phyloP scores from a whole-genome alignment of 2,888 invertebrate species.

The Pharmacophagus antenor region DNA sequence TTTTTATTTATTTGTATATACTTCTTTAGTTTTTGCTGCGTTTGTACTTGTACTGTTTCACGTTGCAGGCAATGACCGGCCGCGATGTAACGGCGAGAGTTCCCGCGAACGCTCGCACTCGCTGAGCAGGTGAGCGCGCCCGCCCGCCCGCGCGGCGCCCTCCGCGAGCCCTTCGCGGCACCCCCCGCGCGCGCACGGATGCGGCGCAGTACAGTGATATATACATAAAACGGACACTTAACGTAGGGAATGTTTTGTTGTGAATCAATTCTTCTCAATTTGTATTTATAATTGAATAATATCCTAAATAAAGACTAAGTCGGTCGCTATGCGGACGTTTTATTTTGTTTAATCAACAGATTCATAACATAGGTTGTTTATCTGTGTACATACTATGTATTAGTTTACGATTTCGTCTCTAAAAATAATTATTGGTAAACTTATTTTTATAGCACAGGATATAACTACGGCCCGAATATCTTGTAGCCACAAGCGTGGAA shows the following conservation, averaged over 20 bases:
- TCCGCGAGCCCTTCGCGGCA: slow-evolving; percentile 15
- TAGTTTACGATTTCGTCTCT: not conserved
- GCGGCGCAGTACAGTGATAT: slow-evolving; percentile 32
- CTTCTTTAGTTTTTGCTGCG: no score
- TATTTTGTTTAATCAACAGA: slow-evolving; percentile 39
- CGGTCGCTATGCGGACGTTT: slow-evolving; percentile 53
- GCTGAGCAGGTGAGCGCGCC: slow-evolving; percentile 84
- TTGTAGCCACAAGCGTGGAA: no score
- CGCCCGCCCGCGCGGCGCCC: slow-evolving; percentile 14
- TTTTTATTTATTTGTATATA: no score
- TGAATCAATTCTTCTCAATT: slow-evolving; percentile 80
- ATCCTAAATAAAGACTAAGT: slow-evolving; percentile 75
- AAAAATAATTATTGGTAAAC: slow-evolving; percentile 1
- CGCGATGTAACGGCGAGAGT: slow-evolving; percentile 62
- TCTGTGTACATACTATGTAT: not conserved
- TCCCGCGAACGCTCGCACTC: slow-evolving; percentile 81
- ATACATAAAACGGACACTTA: slow-evolving; percentile 32
- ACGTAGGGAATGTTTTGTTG: slow-evolving; percentile 76
- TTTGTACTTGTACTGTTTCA: no score
- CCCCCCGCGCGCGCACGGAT: not conserved
- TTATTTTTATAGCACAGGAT: not conserved
- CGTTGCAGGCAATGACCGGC: slow-evolving; percentile 72
- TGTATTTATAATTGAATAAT: slow-evolving; percentile 77
- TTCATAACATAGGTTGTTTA: not conserved
- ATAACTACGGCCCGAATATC: not conserved